Evolutionary conservation across 2,888 invertebrate genomes (phyloP), one percentile per base, ranked within the genome.

Genomic region (Timema cristinae): DNA sequence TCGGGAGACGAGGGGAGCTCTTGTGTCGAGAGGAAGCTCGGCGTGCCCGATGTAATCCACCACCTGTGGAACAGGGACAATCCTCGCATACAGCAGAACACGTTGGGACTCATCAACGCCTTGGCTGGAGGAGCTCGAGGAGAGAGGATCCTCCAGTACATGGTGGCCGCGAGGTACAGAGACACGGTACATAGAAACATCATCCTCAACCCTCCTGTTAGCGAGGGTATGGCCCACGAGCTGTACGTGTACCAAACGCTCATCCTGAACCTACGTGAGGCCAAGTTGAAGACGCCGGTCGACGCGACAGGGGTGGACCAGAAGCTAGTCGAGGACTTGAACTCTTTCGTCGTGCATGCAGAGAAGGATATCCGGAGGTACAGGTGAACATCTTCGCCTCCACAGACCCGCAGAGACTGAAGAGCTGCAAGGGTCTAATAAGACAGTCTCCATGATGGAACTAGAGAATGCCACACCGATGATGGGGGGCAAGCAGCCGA

Each of bases 221-320:
- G 54, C 15, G 63, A 7, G 1, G 11, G 47, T 10, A 72, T 71
- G 16, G 72, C 71, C 10, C 72, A 74, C 56, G 69, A 72, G 54
- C 61, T 74, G 9, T 71, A 67, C 15, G 56, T 69, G 7, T 74
- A 71, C 67, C 74, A 74, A 56, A 66, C 48, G 7, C 69, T 72
- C 32, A 67, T 74, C 50, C 52, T 74, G 7, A 51, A 61, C 48
- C 7, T 72, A 11, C 48, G 59, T 32, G 66, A 72, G 51, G 61
- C 69, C 15, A 61, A 61, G 10, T 50, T 71, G 15, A 71, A 68
- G n/a, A 16, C 70, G 11, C 15, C 11, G 7, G 61, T 72, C 16
- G 72, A 74, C 61, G 54, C 68, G 47, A 13, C 16, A 51, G 71
- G 71, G 6, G 9, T 47, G 15, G 74, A 74, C 50, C 15, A 51